A percentile compares a stretch with the other conserved stretches of the same genome.
phyloP scores from a whole-genome alignment of 92 coral and sea anemone species.

The Montipora capitata region DNA sequence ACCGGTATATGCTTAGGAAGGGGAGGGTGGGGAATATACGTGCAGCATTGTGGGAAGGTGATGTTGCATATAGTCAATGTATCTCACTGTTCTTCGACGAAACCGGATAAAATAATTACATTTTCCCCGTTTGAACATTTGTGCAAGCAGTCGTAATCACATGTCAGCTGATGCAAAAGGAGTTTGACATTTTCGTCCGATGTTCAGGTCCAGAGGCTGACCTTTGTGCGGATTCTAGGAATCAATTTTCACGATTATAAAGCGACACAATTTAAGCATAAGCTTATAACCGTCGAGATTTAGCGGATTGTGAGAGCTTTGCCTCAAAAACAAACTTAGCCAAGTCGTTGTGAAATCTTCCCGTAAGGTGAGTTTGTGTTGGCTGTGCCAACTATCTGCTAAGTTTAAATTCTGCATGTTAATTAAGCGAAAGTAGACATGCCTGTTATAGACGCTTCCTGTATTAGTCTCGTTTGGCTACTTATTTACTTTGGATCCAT shows the following conservation, averaged over 20 bases:
- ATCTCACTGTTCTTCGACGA: not conserved
- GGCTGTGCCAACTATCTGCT: not conserved
- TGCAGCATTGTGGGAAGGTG: constrained; percentile 29
- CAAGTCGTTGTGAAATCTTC: not conserved
- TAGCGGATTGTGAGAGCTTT: not conserved
- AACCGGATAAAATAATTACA: not conserved
- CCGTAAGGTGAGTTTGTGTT: constrained; percentile 22
- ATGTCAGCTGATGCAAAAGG: constrained; percentile 4
- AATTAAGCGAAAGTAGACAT: not conserved
- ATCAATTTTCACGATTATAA: not conserved
- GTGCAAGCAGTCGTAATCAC: not conserved
- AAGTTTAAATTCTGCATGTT: not conserved
- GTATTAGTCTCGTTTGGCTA: not conserved
- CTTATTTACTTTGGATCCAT: not conserved
- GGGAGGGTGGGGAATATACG: not conserved
- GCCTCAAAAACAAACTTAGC: not conserved
- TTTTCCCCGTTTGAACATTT: not conserved
- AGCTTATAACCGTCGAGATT: not conserved
- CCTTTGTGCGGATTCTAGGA: constrained; percentile 16
- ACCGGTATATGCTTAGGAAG: not conserved
- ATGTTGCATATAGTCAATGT: too few species aligned
- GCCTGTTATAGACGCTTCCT: constrained; percentile 1
- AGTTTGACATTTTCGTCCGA: constrained; percentile 12
- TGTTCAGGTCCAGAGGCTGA: not conserved
- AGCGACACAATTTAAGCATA: not conserved